These are phyloP conservation scores for Sclerurus mexicanus DNA, from an alignment of 2,113 vertebrate genomes.

Conservation along the genomic window DNA sequence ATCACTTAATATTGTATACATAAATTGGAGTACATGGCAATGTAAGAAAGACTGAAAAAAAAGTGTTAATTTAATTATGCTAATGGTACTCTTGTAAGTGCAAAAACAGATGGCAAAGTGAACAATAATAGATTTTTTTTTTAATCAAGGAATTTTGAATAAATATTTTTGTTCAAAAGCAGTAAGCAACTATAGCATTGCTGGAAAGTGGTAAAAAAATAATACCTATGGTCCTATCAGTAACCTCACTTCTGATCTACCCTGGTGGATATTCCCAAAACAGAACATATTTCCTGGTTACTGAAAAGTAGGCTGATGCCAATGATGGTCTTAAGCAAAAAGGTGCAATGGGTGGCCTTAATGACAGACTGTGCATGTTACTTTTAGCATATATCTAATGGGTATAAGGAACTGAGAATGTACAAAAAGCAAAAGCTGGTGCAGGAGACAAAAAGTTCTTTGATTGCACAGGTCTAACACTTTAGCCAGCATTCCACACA, in stretches of 20 bases:
- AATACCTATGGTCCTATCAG: neutral
- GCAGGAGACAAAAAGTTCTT: neutral
- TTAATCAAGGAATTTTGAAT: constrained; percentile 57
- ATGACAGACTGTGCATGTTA: neutral
- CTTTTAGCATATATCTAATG: neutral
- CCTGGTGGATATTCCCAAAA: neutral
- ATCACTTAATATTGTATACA: constrained; percentile 13
- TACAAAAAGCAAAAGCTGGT: neutral
- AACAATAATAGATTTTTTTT: constrained; percentile 51
- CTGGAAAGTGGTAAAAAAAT: neutral
- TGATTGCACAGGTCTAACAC: neutral
- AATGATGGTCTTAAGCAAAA: neutral
- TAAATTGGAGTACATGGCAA: constrained; percentile 28
- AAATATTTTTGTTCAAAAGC: constrained; percentile 61
- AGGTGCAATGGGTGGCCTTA: neutral
- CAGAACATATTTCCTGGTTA: neutral
- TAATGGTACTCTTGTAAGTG: constrained; percentile 45
- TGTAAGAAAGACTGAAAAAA: constrained; percentile 21
- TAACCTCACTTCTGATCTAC: neutral
- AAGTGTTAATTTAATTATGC: constrained; percentile 69
- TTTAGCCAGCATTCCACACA: neutral
- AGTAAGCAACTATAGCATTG: neutral
- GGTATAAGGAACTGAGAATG: neutral
- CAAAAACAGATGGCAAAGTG: constrained; percentile 61
- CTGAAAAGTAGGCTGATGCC: neutral